Evolutionary conservation across 2,888 invertebrate species (phyloP).

Genomic region (Cremastinae sp.): DNA sequence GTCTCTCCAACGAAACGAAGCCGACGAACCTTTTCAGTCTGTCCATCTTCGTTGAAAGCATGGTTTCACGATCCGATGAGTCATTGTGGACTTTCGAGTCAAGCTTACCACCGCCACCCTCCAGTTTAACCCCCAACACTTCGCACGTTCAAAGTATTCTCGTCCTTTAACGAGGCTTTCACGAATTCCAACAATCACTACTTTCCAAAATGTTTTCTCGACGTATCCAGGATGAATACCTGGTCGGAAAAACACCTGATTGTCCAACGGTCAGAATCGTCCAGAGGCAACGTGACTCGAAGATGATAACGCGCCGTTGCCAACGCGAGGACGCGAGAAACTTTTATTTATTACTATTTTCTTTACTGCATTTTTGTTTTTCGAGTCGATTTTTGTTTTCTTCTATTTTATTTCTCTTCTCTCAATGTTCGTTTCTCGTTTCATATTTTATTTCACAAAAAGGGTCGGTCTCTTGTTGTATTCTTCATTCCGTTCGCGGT

Average conservation of each 20-base stretch:
- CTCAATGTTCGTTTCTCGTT: too few species aligned
- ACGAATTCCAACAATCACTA: constrained; percentile 37
- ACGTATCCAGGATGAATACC: not conserved
- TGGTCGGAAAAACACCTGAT: not conserved
- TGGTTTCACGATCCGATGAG: constrained; percentile 42
- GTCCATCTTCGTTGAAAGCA: constrained; percentile 45
- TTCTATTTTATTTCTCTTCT: too few species aligned
- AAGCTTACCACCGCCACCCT: constrained; percentile 1
- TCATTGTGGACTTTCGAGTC: constrained; percentile 43
- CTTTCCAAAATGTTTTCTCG: not conserved
- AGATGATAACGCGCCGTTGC: too few species aligned
- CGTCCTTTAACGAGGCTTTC: constrained; percentile 35
- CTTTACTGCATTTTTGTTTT: too few species aligned
- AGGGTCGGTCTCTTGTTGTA: too few species aligned
- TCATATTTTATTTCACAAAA: too few species aligned
- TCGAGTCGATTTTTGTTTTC: too few species aligned
- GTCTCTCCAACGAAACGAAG: not conserved
- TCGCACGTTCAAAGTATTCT: constrained; percentile 18
- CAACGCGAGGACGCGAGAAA: too few species aligned
- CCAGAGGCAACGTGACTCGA: constrained; percentile 8
- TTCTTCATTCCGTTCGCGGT: too few species aligned
- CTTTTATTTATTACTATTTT: too few species aligned
- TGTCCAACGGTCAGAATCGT: not conserved
- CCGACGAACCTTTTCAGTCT: constrained; percentile 51
- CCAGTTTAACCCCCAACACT: not conserved